These are phyloP conservation scores for Phymorhynchus buccinoides DNA, from an alignment of 1,140 invertebrate genomes.

Conservation along the genomic window DNA sequence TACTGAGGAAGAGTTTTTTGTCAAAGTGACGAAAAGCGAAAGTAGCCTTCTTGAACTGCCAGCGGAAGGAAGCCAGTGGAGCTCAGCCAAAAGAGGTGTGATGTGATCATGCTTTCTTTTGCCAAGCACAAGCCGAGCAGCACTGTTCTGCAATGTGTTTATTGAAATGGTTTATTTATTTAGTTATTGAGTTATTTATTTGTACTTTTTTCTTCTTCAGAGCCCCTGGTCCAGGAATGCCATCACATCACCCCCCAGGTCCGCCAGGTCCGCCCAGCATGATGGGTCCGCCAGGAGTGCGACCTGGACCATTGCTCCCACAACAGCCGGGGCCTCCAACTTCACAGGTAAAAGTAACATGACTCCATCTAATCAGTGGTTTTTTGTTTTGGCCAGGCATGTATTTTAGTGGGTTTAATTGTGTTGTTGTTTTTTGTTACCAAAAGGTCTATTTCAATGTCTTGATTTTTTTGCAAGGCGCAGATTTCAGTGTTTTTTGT, in stretches of 20 bases:
- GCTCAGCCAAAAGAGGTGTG: too few relatives aligned
- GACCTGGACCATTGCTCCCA: background rate
- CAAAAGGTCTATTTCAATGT: too few relatives aligned
- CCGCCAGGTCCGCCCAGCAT: background rate
- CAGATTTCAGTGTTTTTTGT: background rate
- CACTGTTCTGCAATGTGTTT: background rate
- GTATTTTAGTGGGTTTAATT: background rate
- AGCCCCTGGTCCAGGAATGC: slow-evolving; percentile 27
- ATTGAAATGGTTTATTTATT: too few relatives aligned
- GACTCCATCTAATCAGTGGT: background rate
- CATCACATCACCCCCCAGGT: background rate
- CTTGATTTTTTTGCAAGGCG: background rate
- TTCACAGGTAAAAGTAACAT: slow-evolving; percentile 22
- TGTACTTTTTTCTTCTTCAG: too few relatives aligned
- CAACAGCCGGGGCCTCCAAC: slow-evolving; percentile 42
- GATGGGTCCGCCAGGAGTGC: slow-evolving; percentile 16
- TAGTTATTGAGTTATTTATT: too few relatives aligned
- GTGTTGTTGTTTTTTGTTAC: background rate
- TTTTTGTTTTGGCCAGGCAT: background rate
- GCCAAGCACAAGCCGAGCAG: too few relatives aligned
- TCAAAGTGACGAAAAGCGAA: too few relatives aligned
- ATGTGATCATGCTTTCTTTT: too few relatives aligned
- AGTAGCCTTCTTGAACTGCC: too few relatives aligned
- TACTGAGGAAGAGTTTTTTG: too few relatives aligned
- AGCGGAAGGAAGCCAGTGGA: too few relatives aligned